Percentiles rank a stretch among this genome's conserved stretches.
Evolutionary conservation across 2,888 invertebrate genomes (phyloP).

Genomic region (Chrysolina oricalcia): DNA sequence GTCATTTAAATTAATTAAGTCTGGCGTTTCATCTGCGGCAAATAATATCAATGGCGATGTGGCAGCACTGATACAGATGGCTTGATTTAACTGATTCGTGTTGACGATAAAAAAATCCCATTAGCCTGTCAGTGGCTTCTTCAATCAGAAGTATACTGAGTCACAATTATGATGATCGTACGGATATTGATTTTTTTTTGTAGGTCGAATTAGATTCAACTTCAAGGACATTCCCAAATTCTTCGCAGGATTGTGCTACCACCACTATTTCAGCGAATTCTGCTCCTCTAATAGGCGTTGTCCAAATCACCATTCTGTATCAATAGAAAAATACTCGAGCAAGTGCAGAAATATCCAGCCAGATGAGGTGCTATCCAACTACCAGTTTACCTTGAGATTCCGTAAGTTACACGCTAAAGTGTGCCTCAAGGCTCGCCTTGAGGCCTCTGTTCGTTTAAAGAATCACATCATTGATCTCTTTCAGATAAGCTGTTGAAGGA

Average conservation of each 20-base stretch:
- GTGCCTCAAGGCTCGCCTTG: not conserved
- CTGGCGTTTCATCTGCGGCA: too few relatives aligned
- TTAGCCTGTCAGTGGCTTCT: too few relatives aligned
- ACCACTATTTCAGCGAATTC: conserved; percentile 31
- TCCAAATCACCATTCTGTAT: conserved; percentile 21
- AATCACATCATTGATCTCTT: conserved; percentile 19
- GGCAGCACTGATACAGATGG: too few relatives aligned
- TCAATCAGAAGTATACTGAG: too few relatives aligned
- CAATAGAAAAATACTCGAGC: conserved; percentile 1
- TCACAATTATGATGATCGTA: too few relatives aligned
- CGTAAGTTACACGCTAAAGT: conserved; percentile 24
- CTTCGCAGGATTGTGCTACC: conserved; percentile 44
- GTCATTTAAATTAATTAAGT: too few relatives aligned
- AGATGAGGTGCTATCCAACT: conserved; percentile 8
- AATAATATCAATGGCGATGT: too few relatives aligned
- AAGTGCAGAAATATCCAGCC: conserved; percentile 26
- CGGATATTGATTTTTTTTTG: conserved; percentile 20
- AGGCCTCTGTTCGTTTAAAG: not conserved
- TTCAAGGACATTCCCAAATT: conserved; percentile 36
- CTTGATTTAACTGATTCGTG: too few relatives aligned
- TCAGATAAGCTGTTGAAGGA: conserved; percentile 41
- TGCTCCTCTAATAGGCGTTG: conserved; percentile 33
- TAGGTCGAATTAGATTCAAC: conserved; percentile 28
- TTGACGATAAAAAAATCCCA: too few relatives aligned
- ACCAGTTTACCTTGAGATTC: conserved; percentile 14